Evolutionary conservation across 2,888 invertebrate species (phyloP).

Genomic region (Leucophora obtusa): DNA sequence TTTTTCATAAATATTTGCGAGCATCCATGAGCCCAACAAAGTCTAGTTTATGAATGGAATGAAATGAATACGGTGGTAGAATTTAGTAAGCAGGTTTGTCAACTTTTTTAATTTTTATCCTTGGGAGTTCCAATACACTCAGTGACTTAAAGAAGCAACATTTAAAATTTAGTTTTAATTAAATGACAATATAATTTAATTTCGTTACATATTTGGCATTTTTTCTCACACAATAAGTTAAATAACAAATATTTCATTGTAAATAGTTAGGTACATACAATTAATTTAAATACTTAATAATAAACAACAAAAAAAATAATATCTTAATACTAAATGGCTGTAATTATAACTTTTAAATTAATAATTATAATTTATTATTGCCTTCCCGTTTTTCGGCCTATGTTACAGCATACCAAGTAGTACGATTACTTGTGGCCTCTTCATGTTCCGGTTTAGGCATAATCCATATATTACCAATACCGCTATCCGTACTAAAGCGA

Average conservation of each 20-base stretch:
- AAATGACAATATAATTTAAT: not conserved
- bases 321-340: not conserved
- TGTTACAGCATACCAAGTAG: conserved; percentile 76
- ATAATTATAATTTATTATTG: not conserved
- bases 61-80: too few species aligned
- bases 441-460: conserved; percentile 74
- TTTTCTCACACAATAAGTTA: not conserved
- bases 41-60: too few species aligned
- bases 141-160: not conserved
- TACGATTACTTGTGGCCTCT: conserved; percentile 69
- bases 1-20: too few species aligned
- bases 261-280: too few species aligned
- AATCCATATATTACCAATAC: conserved; percentile 76
- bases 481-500: conserved; percentile 77
- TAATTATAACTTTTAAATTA: not conserved
- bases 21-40: too few species aligned
- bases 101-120: too few species aligned
- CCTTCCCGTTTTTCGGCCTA: not conserved
- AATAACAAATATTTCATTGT: not conserved
- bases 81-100: too few species aligned
- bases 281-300: not conserved
- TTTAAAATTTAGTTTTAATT: not conserved
- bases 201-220: not conserved
- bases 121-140: too few species aligned
- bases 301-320: not conserved